Conservation (phyloP, 1,140 invertebrate genomes). For the Sitobion miscanthi region DNA sequence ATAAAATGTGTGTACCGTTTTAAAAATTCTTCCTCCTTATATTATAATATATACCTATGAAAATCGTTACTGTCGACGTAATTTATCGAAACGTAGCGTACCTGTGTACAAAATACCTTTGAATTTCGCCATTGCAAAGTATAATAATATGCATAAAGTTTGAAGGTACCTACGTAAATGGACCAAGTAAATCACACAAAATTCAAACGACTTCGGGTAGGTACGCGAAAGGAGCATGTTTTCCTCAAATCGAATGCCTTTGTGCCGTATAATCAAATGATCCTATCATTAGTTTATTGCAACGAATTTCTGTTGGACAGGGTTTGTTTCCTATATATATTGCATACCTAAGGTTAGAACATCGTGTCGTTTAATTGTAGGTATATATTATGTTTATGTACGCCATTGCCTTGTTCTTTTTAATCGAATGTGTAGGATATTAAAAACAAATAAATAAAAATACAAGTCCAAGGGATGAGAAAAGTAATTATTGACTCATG, state of each 20-base stretch:
- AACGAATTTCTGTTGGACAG: too few species aligned
- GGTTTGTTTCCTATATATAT: background rate
- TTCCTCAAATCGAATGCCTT: background rate
- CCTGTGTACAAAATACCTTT: background rate
- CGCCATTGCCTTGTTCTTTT: too few species aligned
- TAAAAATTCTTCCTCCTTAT: too few species aligned
- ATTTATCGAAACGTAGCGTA: background rate
- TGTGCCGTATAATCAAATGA: background rate
- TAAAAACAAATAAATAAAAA: background rate
- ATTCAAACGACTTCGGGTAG: background rate
- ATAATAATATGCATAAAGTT: background rate
- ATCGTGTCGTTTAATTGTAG: too few species aligned
- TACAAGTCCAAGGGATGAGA: background rate
- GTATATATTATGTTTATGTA: too few species aligned
- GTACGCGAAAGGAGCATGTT: background rate
- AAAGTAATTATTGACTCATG: background rate
- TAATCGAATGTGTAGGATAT: background rate
- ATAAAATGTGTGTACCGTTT: background rate
- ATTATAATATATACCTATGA: background rate
- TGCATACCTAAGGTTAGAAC: too few species aligned
- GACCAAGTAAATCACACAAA: background rate
- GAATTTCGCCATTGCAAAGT: background rate
- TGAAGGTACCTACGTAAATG: background rate
- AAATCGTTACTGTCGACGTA: background rate
- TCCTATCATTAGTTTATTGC: background rate